These are phyloP conservation scores for Drosophila quadrilineata DNA, from an alignment of 1,140 invertebrate species.

Conservation along the genomic window DNA sequence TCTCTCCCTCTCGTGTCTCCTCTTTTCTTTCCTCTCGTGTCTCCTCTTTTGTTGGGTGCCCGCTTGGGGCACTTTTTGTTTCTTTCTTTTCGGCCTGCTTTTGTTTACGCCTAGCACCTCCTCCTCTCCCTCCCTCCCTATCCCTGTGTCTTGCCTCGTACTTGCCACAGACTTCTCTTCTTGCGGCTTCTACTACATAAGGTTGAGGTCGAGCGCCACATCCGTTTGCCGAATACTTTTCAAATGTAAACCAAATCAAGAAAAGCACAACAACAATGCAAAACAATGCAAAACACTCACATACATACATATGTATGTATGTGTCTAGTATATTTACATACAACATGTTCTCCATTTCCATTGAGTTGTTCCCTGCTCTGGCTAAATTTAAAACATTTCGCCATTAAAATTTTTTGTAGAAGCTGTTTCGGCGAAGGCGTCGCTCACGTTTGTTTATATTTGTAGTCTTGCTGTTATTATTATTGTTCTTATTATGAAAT, in stretches of 20 bases:
- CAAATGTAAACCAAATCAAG: constrained; percentile 61
- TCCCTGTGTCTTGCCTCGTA: not conserved
- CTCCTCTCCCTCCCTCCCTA: not conserved
- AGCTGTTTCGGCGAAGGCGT: too few relatives aligned
- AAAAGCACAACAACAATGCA: constrained; percentile 62
- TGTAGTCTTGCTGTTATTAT: constrained; percentile 27
- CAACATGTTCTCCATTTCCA: constrained; percentile 16
- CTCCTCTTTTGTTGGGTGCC: not conserved
- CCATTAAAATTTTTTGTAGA: constrained; percentile 58
- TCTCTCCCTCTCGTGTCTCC: constrained; percentile 17
- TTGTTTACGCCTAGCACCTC: constrained; percentile 15
- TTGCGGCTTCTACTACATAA: constrained; percentile 38
- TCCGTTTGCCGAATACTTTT: constrained; percentile 72
- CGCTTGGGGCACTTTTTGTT: too few relatives aligned
- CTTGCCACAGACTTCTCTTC: too few relatives aligned
- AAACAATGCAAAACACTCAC: constrained; percentile 58
- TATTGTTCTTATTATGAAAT: constrained; percentile 13
- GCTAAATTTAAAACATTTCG: constrained; percentile 72
- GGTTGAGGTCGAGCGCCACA: constrained; percentile 74
- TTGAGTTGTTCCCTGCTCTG: too few relatives aligned
- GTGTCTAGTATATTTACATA: not conserved
- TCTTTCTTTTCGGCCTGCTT: constrained; percentile 9
- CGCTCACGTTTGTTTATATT: too few relatives aligned
- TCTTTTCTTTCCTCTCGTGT: constrained; percentile 16
- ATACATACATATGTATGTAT: constrained; percentile 23